phyloP scores from a whole-genome alignment of 2,797 vertebrate genomes.

The Sebastiscus albofasciatus region DNA sequence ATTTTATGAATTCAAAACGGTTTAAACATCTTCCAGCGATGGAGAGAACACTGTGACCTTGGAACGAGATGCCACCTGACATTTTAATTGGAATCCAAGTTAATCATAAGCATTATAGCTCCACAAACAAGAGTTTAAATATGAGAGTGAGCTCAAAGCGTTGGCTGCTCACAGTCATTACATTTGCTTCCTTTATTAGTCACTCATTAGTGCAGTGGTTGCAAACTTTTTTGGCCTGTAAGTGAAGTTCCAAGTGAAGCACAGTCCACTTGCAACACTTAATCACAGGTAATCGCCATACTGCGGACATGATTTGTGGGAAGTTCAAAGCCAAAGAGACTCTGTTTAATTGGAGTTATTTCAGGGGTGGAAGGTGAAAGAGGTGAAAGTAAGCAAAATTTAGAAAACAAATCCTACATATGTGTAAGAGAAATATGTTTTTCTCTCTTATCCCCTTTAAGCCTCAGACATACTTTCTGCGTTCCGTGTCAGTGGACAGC shows the following conservation, averaged over 20 bases:
- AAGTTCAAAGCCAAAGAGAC: background rate
- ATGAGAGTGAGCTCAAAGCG: background rate
- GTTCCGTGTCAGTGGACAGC: no score
- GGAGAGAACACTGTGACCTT: background rate
- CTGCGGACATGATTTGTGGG: background rate
- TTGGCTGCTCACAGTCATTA: background rate
- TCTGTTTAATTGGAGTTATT: no score
- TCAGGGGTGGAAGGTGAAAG: no score
- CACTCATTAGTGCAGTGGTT: background rate
- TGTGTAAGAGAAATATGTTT: background rate
- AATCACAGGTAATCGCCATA: background rate
- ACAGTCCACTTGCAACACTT: background rate
- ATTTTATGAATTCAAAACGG: background rate
- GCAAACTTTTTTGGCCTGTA: fast-evolving
- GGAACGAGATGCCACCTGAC: background rate
- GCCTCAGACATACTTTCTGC: no score
- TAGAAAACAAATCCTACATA: no score
- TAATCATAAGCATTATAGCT: background rate
- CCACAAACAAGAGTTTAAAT: background rate
- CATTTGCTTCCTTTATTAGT: background rate
- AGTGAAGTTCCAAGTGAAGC: background rate
- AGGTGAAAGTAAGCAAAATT: no score
- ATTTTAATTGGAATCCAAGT: background rate
- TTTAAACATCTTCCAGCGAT: background rate
- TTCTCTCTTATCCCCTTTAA: background rate